These are phyloP conservation scores for Danionella cerebrum DNA, from an alignment of 2,113 vertebrate genomes.

Conservation along the genomic window DNA sequence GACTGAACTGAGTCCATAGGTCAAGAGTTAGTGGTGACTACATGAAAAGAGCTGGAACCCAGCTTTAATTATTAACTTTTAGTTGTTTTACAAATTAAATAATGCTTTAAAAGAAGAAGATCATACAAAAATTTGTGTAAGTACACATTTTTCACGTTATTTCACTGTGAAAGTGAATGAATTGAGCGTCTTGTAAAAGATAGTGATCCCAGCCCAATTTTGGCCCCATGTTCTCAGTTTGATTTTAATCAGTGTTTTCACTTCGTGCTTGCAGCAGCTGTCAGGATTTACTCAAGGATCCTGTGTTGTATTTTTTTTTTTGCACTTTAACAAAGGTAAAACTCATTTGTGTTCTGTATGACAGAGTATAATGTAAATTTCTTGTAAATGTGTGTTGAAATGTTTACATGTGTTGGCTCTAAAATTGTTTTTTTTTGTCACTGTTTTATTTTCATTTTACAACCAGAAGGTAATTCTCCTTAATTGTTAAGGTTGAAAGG, in stretches of 20 bases:
- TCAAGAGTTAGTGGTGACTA: neutral
- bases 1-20: constrained; percentile 32
- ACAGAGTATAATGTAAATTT: neutral
- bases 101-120: too few relatives aligned
- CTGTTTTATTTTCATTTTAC: neutral
- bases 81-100: neutral
- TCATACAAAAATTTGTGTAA: neutral
- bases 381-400: neutral
- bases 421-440: neutral
- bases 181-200: neutral
- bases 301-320: too few relatives aligned
- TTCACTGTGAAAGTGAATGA: neutral
- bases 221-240: neutral
- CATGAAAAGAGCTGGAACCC: neutral
- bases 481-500: too few relatives aligned
- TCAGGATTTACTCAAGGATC: too few relatives aligned
- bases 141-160: neutral
- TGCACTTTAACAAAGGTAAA: neutral
- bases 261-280: too few relatives aligned
- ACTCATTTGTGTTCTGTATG: neutral
- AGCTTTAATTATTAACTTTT: constrained; percentile 15
- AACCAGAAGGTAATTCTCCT: too few relatives aligned
- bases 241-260: neutral
- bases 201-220: neutral
- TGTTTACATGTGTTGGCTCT: neutral